These are phyloP conservation scores for Abscondita cerata DNA, from an alignment of 2,888 invertebrate genomes.

Conservation along the genomic window DNA sequence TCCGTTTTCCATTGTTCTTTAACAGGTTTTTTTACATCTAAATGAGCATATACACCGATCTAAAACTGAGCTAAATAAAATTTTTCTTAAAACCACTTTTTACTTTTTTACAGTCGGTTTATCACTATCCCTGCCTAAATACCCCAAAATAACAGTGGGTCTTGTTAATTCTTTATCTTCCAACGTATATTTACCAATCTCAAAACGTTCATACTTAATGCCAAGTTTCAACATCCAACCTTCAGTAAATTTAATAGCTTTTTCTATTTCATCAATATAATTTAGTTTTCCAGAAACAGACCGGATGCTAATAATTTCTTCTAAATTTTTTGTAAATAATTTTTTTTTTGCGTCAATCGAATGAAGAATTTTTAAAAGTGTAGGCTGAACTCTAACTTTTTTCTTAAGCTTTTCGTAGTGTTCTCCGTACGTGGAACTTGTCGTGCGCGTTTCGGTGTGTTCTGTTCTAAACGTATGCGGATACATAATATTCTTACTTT, in stretches of 20 bases:
- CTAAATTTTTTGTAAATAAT: slow-evolving; percentile 51
- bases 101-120: slow-evolving; percentile 55
- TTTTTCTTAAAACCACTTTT: not conserved
- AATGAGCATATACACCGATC: slow-evolving; percentile 55
- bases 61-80: slow-evolving; percentile 28
- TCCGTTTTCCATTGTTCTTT: slow-evolving; percentile 53
- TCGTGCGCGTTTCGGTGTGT: slow-evolving; percentile 56
- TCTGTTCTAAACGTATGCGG: slow-evolving; percentile 56
- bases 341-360: slow-evolving; percentile 54
- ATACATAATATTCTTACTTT: slow-evolving; percentile 50
- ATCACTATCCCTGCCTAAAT: slow-evolving; percentile 47
- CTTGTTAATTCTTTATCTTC: slow-evolving; percentile 51
- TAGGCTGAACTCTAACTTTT: slow-evolving; percentile 54
- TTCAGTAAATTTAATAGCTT: slow-evolving; percentile 54
- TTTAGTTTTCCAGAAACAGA: slow-evolving; percentile 53
- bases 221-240: slow-evolving; percentile 55
- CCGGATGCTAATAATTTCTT: slow-evolving; percentile 52
- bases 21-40: slow-evolving; percentile 57
- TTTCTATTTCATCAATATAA: slow-evolving; percentile 48
- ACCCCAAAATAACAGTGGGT: slow-evolving; percentile 56
- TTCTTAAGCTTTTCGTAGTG: slow-evolving; percentile 49
- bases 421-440: slow-evolving; percentile 54
- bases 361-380: slow-evolving; percentile 54
- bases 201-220: slow-evolving; percentile 56
- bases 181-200: slow-evolving; percentile 52